Evolutionary conservation across 2,888 invertebrate species (phyloP), one percentile per base, ranked within the genome.

Genomic region (Oscheius sp.): DNA sequence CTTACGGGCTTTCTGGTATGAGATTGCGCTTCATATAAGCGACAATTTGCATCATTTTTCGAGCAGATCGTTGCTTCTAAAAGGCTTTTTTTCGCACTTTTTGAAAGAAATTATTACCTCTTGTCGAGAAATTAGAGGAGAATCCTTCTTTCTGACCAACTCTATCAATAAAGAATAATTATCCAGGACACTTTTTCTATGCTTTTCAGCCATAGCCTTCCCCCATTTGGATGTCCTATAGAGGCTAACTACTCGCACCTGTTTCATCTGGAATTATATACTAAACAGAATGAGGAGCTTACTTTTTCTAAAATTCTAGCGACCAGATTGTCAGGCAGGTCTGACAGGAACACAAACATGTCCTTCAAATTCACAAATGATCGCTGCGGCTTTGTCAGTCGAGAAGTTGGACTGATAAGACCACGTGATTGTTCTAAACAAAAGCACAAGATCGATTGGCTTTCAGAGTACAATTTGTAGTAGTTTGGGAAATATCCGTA

Each of bases 131-230:
- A 20, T 12, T 12, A 48, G 25, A 2, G 48, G 48, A 2, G 48
- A 48, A 15, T 48, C 48, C 25, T 17, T 48, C 12, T 12, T 6
- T 48, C 25, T 48, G 25, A 48, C 23, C 15, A 48, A 20, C 10
- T 48, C 20, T 5, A 48, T 48, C 23, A 48, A 23, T 12, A 48
- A 20, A 23, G 17, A 12, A 25, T 48, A 48, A 48, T 48, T 48
- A 48, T 48, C 48, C 48, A 48, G 25, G 25, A 48, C 48, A 17
- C 12, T 25, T 48, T 48, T 48, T 48, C 48, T 3, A 48, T 48
- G 20, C 5, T 48, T 12, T 12, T 48, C 48, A 12, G 25, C 48
- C 12, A 48, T 23, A 5, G 3, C 23, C 23, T 48, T 6, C 5
- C 48, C 25, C 25, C 48, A 25, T 17, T 48, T 15, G 48, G 23